phyloP scores from a whole-genome alignment of 1,140 invertebrate genomes.

The Alviniconcha marisindica region DNA sequence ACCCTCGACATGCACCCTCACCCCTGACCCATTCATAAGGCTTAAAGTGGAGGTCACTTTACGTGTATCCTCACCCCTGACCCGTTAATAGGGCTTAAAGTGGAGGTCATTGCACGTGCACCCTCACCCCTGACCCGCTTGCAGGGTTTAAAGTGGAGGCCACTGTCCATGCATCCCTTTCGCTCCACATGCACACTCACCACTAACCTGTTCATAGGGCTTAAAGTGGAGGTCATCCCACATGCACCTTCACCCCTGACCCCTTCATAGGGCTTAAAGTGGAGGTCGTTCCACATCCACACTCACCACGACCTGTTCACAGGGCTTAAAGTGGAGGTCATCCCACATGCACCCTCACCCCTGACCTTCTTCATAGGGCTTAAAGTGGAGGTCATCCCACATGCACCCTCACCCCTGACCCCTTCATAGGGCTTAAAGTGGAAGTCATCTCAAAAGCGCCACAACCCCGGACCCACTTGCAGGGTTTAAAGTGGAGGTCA shows the following conservation, averaged over 20 bases:
- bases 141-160: constrained; percentile 64
- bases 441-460: too few relatives aligned
- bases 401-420: constrained; percentile 48
- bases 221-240: constrained; percentile 71
- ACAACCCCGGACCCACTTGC: too few relatives aligned
- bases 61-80: too few relatives aligned
- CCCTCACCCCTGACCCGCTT: constrained; percentile 62
- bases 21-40: too few relatives aligned
- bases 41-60: too few relatives aligned
- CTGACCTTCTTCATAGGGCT: constrained; percentile 65
- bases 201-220: constrained; percentile 56
- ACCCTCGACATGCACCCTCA: constrained; percentile 59
- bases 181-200: not conserved
- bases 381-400: constrained; percentile 71
- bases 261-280: constrained; percentile 62
- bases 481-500: not conserved
- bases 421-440: too few relatives aligned
- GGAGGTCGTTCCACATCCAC: constrained; percentile 72
- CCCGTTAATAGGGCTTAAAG: too few relatives aligned
- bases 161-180: constrained; percentile 68
- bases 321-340: too few relatives aligned
- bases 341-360: not conserved
- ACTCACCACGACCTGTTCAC: constrained; percentile 64
- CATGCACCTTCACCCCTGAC: too few relatives aligned
- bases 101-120: not conserved